These are phyloP conservation scores for Netelia melanura DNA, from an alignment of 2,888 invertebrate species.

Conservation along the genomic window DNA sequence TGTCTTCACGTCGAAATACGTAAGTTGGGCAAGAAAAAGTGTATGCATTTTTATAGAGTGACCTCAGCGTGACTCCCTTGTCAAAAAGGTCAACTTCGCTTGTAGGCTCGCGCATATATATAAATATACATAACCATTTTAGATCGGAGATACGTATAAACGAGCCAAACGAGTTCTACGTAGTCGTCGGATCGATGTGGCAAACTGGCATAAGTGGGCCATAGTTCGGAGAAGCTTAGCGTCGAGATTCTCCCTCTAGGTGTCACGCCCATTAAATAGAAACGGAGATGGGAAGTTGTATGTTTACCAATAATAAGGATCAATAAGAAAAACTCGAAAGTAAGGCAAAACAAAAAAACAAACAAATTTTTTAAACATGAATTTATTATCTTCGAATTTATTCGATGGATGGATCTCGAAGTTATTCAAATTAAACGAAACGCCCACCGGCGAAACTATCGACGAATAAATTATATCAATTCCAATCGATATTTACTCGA, in stretches of 20 bases:
- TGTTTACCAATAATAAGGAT: not conserved
- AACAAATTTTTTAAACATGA: not conserved
- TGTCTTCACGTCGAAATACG: slow-evolving; percentile 1
- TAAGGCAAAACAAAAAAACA: not conserved
- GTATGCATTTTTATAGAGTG: not conserved
- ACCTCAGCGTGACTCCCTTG: slow-evolving; percentile 33
- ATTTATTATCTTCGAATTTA: too few relatives aligned
- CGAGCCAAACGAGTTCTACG: not conserved
- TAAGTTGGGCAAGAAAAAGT: not conserved
- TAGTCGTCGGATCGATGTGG: slow-evolving; percentile 51
- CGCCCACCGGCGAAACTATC: too few relatives aligned
- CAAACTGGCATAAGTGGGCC: slow-evolving; percentile 58
- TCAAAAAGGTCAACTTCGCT: slow-evolving; percentile 56
- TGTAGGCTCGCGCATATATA: slow-evolving; percentile 27
- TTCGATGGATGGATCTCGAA: too few relatives aligned
- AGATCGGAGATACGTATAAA: slow-evolving; percentile 21
- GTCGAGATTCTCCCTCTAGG: slow-evolving; percentile 20
- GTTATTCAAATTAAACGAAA: too few relatives aligned
- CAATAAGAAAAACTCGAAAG: too few relatives aligned
- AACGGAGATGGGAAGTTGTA: not conserved
- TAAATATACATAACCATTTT: not conserved
- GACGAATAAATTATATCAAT: too few relatives aligned
- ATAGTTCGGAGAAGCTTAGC: slow-evolving; percentile 17
- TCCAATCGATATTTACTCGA: too few relatives aligned
- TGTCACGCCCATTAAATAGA: not conserved